Evolutionary conservation across 2,113 vertebrate species (phyloP).

Genomic region (Danionella cerebrum): DNA sequence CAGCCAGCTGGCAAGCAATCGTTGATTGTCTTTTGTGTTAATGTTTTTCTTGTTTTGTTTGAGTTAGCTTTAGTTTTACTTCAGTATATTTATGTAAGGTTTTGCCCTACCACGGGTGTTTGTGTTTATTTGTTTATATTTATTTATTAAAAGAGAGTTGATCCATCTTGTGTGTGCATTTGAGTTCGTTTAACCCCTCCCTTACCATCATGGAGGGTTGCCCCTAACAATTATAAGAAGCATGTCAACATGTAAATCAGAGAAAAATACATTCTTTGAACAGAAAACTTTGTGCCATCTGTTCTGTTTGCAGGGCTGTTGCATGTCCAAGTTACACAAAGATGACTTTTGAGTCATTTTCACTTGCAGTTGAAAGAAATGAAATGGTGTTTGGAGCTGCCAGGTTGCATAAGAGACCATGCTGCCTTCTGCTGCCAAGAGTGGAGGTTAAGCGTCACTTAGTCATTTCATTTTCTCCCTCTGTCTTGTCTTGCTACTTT

Average conservation of each 20-base stretch:
- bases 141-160: too few relatives aligned
- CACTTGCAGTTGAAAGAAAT: slow-evolving; percentile 32
- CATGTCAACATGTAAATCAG: not conserved
- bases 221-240: too few relatives aligned
- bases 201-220: too few relatives aligned
- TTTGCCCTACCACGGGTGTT: too few relatives aligned
- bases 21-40: too few relatives aligned
- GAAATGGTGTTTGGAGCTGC: slow-evolving; percentile 34
- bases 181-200: too few relatives aligned
- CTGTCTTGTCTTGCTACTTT: slow-evolving; percentile 15
- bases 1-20: too few relatives aligned
- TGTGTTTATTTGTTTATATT: too few relatives aligned
- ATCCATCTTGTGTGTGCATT: too few relatives aligned
- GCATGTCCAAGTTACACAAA: slow-evolving; percentile 34
- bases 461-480: slow-evolving; percentile 23
- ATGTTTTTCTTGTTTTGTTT: too few relatives aligned
- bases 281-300: slow-evolving; percentile 38
- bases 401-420: slow-evolving; percentile 38
- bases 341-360: slow-evolving; percentile 31
- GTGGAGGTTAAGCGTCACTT: slow-evolving; percentile 22
- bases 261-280: not conserved
- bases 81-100: too few relatives aligned
- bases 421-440: slow-evolving; percentile 39
- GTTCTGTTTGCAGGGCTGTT: slow-evolving; percentile 28
- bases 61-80: too few relatives aligned